A percentile compares a stretch with the other conserved stretches of the same genome.
phyloP scores from a whole-genome alignment of 1,140 invertebrate species.

The Aethina tumida region DNA sequence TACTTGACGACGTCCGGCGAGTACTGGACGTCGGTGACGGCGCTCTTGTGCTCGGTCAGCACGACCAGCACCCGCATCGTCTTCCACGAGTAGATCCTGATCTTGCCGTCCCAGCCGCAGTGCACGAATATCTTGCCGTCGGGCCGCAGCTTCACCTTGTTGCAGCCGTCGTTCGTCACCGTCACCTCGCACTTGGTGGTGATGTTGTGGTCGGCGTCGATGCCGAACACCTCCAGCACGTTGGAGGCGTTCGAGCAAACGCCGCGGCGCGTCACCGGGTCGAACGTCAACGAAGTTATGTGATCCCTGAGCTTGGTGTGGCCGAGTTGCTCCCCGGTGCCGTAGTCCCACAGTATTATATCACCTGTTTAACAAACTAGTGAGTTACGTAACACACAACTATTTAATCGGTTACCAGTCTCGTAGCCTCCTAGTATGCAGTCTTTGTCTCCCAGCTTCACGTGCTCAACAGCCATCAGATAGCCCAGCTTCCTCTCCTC shows the following conservation, averaged over 20 bases:
- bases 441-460: slow-evolving; percentile 15
- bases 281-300: slow-evolving; percentile 59
- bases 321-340: slow-evolving; percentile 45
- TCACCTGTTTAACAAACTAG: no score
- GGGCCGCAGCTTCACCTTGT: slow-evolving; percentile 52
- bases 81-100: slow-evolving; percentile 71
- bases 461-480: slow-evolving; percentile 23
- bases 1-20: slow-evolving; percentile 47
- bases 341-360: slow-evolving; percentile 55
- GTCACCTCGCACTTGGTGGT: slow-evolving; percentile 45
- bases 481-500: slow-evolving; percentile 18
- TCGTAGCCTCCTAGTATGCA: slow-evolving; percentile 27
- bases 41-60: slow-evolving; percentile 54
- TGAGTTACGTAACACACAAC: no score
- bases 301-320: slow-evolving; percentile 50
- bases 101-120: slow-evolving; percentile 65
- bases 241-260: slow-evolving; percentile 52
- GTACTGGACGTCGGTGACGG: slow-evolving; percentile 58
- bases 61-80: slow-evolving; percentile 63
- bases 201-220: slow-evolving; percentile 47
- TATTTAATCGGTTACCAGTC: slow-evolving; percentile 43
- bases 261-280: slow-evolving; percentile 48
- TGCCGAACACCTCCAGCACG: slow-evolving; percentile 46
- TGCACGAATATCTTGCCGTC: slow-evolving; percentile 67
- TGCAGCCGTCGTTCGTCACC: slow-evolving; percentile 62